Evolutionary conservation across 2,797 vertebrate genomes (phyloP), one percentile per base, ranked within the genome.

Genomic region (Gastrophryne carolinensis): DNA sequence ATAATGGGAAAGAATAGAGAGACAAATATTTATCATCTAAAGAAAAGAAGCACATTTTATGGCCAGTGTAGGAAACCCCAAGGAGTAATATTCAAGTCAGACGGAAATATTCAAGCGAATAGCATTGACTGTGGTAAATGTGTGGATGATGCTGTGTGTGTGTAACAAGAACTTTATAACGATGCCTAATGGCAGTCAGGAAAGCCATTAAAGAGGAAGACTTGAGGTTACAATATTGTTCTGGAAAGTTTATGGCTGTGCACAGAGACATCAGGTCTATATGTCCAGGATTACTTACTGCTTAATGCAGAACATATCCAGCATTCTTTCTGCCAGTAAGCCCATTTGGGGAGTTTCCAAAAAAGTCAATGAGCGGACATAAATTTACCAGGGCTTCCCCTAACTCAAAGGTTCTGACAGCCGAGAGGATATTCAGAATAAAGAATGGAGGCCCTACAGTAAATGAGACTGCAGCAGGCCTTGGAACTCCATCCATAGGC

Each of bases 191-290:
- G 84, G 86, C 82, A 54, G 0, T 9, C 82, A 81, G 82, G 81
- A 85, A 89, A 88, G 86, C 86, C 83, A 89, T 89, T 89, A 89
- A 86, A 82, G 84, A 87, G 86, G 86, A 87, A 88, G 87, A 87
- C 79, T 86, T 87, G 86, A 88, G 86, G 86, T 88, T 88, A 87
- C 81, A 85, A 56, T 80, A 83, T 82, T 73, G 82, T 86, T 80
- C 84, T 86, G 86, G 80, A 86, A 85, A 86, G 84, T 88, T 87
- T 88, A 87, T 89, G 85, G 85, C 86, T 86, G 87, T 82, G 84
- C 85, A 79, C 21, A 89, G 87, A 89, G 87, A 89, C 87, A 87
- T 81, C 84, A 79, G 87, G 87, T 89, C 86, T 89, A 84, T 85
- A 70, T 82, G 86, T 87, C 84, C 86, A 88, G 86, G 81, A 88